Conservation (phyloP, 1,140 invertebrate genomes). For the Xylocopa sonorina region DNA sequence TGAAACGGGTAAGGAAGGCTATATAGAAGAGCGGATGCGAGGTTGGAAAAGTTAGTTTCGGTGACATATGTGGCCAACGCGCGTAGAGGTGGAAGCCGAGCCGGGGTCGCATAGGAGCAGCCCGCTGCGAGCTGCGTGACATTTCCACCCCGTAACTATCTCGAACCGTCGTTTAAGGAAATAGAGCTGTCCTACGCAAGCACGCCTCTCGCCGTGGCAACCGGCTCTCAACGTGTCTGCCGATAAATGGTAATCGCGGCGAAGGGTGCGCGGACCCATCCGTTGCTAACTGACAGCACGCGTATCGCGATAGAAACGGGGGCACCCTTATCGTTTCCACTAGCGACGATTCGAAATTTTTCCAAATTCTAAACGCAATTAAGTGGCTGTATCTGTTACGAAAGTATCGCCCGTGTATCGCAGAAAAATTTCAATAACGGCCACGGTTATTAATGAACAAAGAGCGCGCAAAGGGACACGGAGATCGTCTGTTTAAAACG, state of each 20-base stretch:
- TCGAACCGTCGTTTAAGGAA: slow-evolving; percentile 68
- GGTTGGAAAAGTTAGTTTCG: slow-evolving; percentile 65
- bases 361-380: too few relatives aligned
- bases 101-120: slow-evolving; percentile 38
- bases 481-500: background rate
- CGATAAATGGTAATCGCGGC: slow-evolving; percentile 69
- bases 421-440: too few relatives aligned
- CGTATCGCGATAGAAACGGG: background rate
- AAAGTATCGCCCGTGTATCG: too few relatives aligned
- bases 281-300: background rate
- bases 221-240: slow-evolving; percentile 60
- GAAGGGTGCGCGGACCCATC: slow-evolving; percentile 23
- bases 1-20: slow-evolving; percentile 3
- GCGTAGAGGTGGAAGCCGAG: slow-evolving; percentile 61
- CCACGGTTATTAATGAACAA: too few relatives aligned
- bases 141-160: slow-evolving; percentile 66
- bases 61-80: slow-evolving; percentile 67
- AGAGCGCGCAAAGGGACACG: background rate
- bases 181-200: slow-evolving; percentile 72
- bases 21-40: slow-evolving; percentile 18
- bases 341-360: too few relatives aligned
- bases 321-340: too few relatives aligned
- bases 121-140: slow-evolving; percentile 49
- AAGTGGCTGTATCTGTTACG: too few relatives aligned
- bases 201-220: slow-evolving; percentile 39